Percentiles rank a stretch among this genome's conserved stretches.
phyloP scores from a whole-genome alignment of 2,888 invertebrate species.

The Polymixis flavicincta region DNA sequence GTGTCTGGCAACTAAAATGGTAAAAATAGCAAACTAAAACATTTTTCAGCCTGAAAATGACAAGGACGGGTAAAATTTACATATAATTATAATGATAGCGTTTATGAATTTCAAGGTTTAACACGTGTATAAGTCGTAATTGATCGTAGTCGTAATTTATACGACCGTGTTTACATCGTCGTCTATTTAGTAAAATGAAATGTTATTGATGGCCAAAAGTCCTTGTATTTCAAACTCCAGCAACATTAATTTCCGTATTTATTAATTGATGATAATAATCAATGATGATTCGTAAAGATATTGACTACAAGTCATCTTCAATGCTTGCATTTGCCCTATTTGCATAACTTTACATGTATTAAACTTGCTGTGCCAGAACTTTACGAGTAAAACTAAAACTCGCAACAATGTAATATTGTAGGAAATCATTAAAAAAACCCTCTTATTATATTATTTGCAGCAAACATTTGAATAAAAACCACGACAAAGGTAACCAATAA shows the following conservation, averaged over 20 bases:
- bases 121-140: background rate
- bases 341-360: no score
- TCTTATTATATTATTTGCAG: no score
- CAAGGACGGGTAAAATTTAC: background rate
- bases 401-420: no score
- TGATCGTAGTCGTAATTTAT: background rate
- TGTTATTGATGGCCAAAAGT: background rate
- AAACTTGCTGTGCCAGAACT: no score
- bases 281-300: background rate
- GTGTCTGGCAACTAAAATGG: background rate
- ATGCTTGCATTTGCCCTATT: no score
- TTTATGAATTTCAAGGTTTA: conserved; percentile 1
- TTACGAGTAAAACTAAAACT: no score
- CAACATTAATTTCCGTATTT: background rate
- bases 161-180: background rate
- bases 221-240: background rate
- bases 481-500: conserved; percentile 13
- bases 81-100: no score
- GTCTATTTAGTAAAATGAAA: background rate
- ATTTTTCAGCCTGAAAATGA: background rate
- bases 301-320: background rate
- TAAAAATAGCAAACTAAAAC: background rate
- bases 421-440: no score
- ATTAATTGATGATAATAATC: conserved; percentile 2
- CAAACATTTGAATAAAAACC: background rate